These are phyloP conservation scores for Zoanthus sociatus DNA, from an alignment of 92 coral and sea anemone genomes.

Conservation along the genomic window DNA sequence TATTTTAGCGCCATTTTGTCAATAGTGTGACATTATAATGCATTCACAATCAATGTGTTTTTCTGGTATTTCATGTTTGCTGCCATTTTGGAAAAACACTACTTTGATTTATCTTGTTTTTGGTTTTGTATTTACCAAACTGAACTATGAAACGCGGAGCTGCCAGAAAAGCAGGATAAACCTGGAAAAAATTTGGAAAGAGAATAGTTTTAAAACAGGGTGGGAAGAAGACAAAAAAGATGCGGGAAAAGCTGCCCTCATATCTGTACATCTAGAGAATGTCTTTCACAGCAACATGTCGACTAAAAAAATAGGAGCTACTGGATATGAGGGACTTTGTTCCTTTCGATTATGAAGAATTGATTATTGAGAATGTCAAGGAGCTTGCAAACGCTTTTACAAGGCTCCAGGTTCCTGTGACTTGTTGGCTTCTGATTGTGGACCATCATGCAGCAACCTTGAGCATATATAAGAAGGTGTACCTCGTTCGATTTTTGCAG, in stretches of 20 bases:
- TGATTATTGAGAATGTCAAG: slow-evolving; percentile 43
- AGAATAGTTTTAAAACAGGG: slow-evolving; percentile 67
- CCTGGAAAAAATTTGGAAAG: slow-evolving; percentile 42
- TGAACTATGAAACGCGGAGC: slow-evolving; percentile 24
- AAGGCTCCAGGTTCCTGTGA: slow-evolving; percentile 51
- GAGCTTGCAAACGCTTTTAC: slow-evolving; percentile 43
- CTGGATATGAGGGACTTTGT: slow-evolving; percentile 54
- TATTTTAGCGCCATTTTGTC: background rate
- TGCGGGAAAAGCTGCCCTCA: slow-evolving; percentile 30
- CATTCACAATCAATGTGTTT: background rate
- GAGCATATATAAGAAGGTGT: slow-evolving; percentile 48
- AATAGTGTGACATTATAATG: slow-evolving; percentile 1
- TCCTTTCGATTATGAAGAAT: slow-evolving; percentile 49
- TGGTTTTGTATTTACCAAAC: background rate
- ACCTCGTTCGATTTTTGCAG: slow-evolving; percentile 41
- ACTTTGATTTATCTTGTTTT: background rate
- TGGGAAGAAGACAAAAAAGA: slow-evolving; percentile 39
- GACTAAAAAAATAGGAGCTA: slow-evolving; percentile 43
- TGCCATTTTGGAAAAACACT: background rate
- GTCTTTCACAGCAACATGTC: slow-evolving; percentile 21
- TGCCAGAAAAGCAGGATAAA: slow-evolving; percentile 20
- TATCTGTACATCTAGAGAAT: slow-evolving; percentile 32
- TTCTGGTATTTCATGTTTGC: background rate
- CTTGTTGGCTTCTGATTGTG: slow-evolving; percentile 38
- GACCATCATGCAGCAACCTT: slow-evolving; percentile 53